These are phyloP conservation scores for Psilanteris sp. DNA, from an alignment of 1,140 invertebrate genomes.

Conservation along the genomic window DNA sequence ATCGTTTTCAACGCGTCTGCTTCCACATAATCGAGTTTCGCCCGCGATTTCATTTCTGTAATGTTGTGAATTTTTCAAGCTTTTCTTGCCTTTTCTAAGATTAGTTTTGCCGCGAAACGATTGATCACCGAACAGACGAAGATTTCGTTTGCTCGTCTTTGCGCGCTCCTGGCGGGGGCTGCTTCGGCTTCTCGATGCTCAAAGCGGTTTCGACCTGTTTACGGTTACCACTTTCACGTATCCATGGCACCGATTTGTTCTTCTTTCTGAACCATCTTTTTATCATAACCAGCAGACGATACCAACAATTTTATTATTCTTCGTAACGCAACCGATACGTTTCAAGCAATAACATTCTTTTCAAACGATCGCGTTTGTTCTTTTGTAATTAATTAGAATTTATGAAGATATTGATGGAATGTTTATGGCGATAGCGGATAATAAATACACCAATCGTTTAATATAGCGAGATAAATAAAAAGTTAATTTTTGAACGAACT, in stretches of 20 bases:
- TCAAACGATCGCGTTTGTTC: neutral
- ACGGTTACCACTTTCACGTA: constrained; percentile 70
- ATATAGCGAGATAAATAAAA: too few species aligned
- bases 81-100: constrained; percentile 35
- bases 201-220: constrained; percentile 65
- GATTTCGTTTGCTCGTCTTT: constrained; percentile 57
- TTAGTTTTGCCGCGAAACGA: constrained; percentile 60
- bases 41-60: constrained; percentile 57
- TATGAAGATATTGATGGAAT: too few species aligned
- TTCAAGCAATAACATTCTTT: constrained; percentile 19
- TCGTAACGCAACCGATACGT: neutral
- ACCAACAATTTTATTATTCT: constrained; percentile 11
- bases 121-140: constrained; percentile 61
- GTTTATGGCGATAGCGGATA: too few species aligned
- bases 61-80: constrained; percentile 61
- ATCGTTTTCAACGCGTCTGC: constrained; percentile 48
- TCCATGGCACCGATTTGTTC: constrained; percentile 69
- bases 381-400: too few species aligned
- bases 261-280: constrained; percentile 12
- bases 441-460: too few species aligned
- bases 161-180: constrained; percentile 57
- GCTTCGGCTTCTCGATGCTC: constrained; percentile 11
- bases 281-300: constrained; percentile 34
- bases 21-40: constrained; percentile 56
- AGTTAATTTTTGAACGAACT: too few species aligned